phyloP scores from a whole-genome alignment of 2,888 invertebrate species.

The Oconnorella tubifera region DNA sequence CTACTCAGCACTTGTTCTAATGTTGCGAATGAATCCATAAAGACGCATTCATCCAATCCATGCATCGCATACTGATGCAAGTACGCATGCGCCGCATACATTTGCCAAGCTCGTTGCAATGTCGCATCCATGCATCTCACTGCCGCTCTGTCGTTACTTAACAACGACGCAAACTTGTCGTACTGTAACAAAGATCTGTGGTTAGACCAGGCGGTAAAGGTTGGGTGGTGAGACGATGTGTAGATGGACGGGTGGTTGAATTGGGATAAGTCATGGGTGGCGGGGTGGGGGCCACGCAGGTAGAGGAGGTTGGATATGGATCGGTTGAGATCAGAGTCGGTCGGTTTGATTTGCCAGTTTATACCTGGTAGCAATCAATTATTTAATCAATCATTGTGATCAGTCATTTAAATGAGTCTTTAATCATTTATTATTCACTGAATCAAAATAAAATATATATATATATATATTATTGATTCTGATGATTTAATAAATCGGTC shows the following conservation, averaged over 20 bases:
- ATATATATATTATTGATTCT: no score
- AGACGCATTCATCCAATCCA: slow-evolving; percentile 53
- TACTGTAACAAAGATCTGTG: slow-evolving; percentile 46
- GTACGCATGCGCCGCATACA: slow-evolving; percentile 56
- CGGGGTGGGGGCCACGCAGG: slow-evolving; percentile 45
- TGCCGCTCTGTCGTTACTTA: slow-evolving; percentile 52
- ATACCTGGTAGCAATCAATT: slow-evolving; percentile 42
- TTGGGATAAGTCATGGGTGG: slow-evolving; percentile 36
- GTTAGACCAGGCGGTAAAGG: slow-evolving; percentile 38
- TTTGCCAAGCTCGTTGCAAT: slow-evolving; percentile 54
- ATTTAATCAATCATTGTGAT: neutral
- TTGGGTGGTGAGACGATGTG: slow-evolving; percentile 31
- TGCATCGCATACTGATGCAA: slow-evolving; percentile 56
- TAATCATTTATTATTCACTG: no score
- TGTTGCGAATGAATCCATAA: slow-evolving; percentile 53
- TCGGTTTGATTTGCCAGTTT: slow-evolving; percentile 46
- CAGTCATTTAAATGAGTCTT: no score
- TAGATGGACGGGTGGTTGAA: slow-evolving; percentile 47
- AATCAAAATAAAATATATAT: no score
- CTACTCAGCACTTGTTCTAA: slow-evolving; percentile 54
- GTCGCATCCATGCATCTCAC: slow-evolving; percentile 45
- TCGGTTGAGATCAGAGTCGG: slow-evolving; percentile 39
- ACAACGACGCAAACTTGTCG: slow-evolving; percentile 51
- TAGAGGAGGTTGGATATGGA: slow-evolving; percentile 47
- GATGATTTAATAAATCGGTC: no score